These are phyloP conservation scores for Micoletzkya japonica DNA, from an alignment of 2,888 invertebrate genomes.

Conservation along the genomic window DNA sequence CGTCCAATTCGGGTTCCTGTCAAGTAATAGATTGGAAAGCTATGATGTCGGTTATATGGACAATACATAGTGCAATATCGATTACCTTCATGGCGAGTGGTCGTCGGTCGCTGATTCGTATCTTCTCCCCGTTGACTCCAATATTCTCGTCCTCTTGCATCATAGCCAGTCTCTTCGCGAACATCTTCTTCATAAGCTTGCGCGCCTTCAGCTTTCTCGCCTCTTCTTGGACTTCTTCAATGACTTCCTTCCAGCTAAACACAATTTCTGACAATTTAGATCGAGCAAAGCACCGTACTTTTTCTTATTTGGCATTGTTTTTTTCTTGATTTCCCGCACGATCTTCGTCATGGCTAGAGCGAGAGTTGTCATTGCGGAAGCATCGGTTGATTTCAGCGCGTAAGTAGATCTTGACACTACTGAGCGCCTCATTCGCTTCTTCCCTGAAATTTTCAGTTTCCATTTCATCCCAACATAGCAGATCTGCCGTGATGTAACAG, in stretches of 20 bases:
- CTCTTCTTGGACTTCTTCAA: conserved; percentile 40
- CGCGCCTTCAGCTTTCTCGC: conserved; percentile 37
- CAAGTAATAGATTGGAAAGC: too few relatives aligned
- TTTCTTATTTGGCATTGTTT: conserved; percentile 27
- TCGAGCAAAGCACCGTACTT: too few relatives aligned
- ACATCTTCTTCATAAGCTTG: conserved; percentile 37
- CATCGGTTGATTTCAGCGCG: conserved; percentile 5
- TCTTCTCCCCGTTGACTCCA: too few relatives aligned
- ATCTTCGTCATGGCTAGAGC: conserved; percentile 42
- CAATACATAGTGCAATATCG: too few relatives aligned
- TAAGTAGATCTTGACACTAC: conserved; percentile 19
- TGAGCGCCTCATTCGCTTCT: not conserved
- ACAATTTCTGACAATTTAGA: not conserved
- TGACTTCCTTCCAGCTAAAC: conserved; percentile 44
- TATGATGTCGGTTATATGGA: not conserved
- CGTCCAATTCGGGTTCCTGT: conserved; percentile 19
- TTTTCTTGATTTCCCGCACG: conserved; percentile 43
- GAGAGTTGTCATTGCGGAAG: conserved; percentile 38
- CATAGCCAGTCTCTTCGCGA: conserved; percentile 37
- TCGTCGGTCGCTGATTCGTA: conserved; percentile 4
- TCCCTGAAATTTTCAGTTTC: too few relatives aligned
- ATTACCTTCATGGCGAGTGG: conserved; percentile 29
- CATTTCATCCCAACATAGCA: too few relatives aligned
- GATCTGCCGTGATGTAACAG: too few relatives aligned
- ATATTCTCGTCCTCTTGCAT: conserved; percentile 18